A percentile compares a stretch with the other conserved stretches of the same genome.
Evolutionary conservation across 2,888 invertebrate species (phyloP).

Genomic region (Lathronympha strigana): DNA sequence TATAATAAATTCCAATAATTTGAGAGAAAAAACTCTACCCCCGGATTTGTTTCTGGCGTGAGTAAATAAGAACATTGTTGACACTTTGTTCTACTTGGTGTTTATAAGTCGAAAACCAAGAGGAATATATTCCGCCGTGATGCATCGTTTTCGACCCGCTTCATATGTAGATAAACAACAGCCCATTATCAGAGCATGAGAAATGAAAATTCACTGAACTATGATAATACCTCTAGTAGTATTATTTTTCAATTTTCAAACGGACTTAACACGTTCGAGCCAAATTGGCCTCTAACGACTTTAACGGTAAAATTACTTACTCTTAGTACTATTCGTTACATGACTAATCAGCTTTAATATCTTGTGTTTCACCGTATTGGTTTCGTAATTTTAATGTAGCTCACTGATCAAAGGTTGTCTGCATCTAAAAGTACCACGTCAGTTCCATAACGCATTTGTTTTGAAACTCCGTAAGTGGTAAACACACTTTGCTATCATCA

Average conservation of each 20-base stretch:
- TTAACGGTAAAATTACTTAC: conserved; percentile 40
- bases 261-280: conserved; percentile 46
- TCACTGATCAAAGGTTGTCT: conserved; percentile 35
- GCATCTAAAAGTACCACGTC: conserved; percentile 30
- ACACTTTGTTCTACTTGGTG: too few relatives aligned
- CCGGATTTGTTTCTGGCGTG: too few relatives aligned
- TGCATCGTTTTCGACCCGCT: too few relatives aligned
- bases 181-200: too few relatives aligned
- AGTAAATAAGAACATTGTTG: too few relatives aligned
- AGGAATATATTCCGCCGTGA: too few relatives aligned
- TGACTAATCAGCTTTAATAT: conserved; percentile 41
- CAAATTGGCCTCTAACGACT: conserved; percentile 46
- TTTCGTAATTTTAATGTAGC: conserved; percentile 42
- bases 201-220: too few relatives aligned
- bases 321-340: conserved; percentile 34
- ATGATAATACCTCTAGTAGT: too few relatives aligned
- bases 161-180: too few relatives aligned
- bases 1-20: too few relatives aligned
- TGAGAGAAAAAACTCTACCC: too few relatives aligned
- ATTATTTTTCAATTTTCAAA: conserved; percentile 15
- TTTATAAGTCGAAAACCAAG: too few relatives aligned
- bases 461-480: conserved; percentile 35
- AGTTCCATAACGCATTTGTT: conserved; percentile 34
- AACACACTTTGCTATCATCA: conserved; percentile 29
- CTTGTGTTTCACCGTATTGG: conserved; percentile 38